Conservation (phyloP, 2,113 vertebrate genomes). For the Otus sunia region DNA sequence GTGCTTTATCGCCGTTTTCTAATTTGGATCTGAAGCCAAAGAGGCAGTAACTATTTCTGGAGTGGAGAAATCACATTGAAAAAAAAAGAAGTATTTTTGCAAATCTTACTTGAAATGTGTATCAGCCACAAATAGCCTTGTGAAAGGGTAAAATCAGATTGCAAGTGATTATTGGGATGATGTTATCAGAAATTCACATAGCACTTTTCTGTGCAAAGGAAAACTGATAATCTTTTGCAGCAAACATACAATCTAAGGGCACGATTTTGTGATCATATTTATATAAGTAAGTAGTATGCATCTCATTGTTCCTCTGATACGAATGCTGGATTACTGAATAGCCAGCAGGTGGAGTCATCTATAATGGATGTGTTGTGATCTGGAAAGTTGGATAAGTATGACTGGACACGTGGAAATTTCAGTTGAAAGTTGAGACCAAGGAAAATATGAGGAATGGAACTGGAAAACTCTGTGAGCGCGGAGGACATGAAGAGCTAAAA, state of each 20-base stretch:
- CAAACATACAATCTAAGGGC: neutral
- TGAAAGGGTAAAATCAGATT: neutral
- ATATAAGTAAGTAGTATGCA: rapidly evolving
- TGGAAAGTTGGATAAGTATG: neutral
- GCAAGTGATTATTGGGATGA: neutral
- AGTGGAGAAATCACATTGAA: neutral
- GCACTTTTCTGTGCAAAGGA: neutral
- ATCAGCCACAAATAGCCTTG: neutral
- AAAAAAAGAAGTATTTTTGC: neutral
- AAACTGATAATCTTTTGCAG: neutral
- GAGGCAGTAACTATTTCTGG: neutral
- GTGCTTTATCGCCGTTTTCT: neutral
- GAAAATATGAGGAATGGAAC: constrained; percentile 48
- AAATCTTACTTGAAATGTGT: neutral
- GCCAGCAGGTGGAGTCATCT: constrained; percentile 51
- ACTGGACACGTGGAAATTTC: constrained; percentile 26
- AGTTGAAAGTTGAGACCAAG: constrained; percentile 2
- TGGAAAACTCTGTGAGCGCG: neutral
- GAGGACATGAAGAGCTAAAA: neutral
- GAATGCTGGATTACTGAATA: neutral
- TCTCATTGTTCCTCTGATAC: rapidly evolving
- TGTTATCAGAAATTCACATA: neutral
- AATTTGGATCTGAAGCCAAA: neutral
- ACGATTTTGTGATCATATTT: neutral
- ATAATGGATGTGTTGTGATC: neutral